These are phyloP conservation scores for Beaufortia kweichowensis DNA, from an alignment of 2,113 vertebrate genomes.

Conservation along the genomic window DNA sequence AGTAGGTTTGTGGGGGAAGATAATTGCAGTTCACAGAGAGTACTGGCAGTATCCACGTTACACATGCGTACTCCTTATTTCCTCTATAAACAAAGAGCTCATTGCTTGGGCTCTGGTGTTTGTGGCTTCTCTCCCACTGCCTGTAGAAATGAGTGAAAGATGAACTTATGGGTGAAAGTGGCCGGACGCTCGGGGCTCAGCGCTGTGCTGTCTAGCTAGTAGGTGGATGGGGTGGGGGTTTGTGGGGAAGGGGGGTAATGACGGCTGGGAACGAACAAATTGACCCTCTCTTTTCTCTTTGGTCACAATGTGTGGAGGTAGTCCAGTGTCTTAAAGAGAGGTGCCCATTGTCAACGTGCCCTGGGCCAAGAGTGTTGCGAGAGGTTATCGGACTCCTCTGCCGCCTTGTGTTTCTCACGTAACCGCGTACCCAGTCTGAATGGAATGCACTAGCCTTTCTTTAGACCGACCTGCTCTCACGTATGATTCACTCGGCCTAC, in stretches of 20 bases:
- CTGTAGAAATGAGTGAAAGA: conserved; percentile 63
- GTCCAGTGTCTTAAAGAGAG: conserved; percentile 46
- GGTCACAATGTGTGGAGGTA: conserved; percentile 35
- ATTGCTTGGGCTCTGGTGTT: conserved; percentile 64
- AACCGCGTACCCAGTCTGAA: conserved; percentile 33
- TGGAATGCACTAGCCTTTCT: conserved; percentile 38
- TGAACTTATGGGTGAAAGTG: conserved; percentile 54
- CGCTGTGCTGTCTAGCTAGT: conserved; percentile 37
- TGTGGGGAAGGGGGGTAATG: conserved; percentile 33
- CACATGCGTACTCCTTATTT: conserved; percentile 64
- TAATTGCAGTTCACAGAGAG: conserved; percentile 67
- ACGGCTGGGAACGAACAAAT: conserved; percentile 52
- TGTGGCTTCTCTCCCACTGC: conserved; percentile 62
- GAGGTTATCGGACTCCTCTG: conserved; percentile 47
- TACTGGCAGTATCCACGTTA: conserved; percentile 63
- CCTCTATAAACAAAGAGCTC: conserved; percentile 69
- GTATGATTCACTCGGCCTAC: conserved; percentile 28
- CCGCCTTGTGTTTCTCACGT: conserved; percentile 36
- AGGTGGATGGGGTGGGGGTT: not conserved
- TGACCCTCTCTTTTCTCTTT: conserved; percentile 43
- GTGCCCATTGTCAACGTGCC: conserved; percentile 51
- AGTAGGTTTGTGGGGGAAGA: conserved; percentile 58
- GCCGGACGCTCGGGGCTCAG: conserved; percentile 37
- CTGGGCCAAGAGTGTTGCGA: conserved; percentile 40
- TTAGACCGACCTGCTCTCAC: conserved; percentile 37